Evolutionary conservation across 2,797 vertebrate species (phyloP).

Genomic region (Lophotriccus pileatus): DNA sequence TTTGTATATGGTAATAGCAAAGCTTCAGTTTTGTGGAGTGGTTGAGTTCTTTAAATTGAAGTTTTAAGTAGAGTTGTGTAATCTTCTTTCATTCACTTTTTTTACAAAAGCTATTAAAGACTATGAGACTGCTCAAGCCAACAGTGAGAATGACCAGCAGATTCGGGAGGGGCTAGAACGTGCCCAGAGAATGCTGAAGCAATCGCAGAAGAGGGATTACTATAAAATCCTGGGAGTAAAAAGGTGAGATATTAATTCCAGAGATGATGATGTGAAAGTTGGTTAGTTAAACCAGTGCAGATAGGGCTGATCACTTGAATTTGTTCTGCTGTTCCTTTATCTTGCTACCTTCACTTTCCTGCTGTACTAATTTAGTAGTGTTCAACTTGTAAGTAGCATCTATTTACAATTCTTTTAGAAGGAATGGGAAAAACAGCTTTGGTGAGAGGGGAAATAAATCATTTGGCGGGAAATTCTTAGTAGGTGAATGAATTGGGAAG

Average conservation of each 20-base stretch:
- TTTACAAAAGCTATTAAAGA: constrained; percentile 86
- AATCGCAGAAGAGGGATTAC: constrained; percentile 95
- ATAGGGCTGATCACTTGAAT: background rate
- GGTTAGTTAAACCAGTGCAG: background rate
- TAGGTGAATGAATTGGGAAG: background rate
- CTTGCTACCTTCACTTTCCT: background rate
- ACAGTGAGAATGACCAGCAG: constrained; percentile 90
- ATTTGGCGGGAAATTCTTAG: background rate
- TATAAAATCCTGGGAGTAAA: constrained; percentile 99
- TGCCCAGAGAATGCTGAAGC: constrained; percentile 92
- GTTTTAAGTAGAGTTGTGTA: background rate
- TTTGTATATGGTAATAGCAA: background rate
- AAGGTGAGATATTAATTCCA: constrained; percentile 78
- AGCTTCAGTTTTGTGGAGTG: background rate
- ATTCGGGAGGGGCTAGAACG: constrained; percentile 92
- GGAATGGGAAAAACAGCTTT: background rate
- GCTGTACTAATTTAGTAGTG: background rate
- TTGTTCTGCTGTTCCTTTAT: background rate
- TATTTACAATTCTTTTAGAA: background rate
- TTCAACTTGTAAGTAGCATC: background rate
- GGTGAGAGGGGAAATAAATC: background rate
- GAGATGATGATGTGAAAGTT: background rate
- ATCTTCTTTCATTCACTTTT: background rate
- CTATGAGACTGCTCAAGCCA: constrained; percentile 88
- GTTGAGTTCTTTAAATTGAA: background rate